Base-by-base conservation (phyloP, 2,113 vertebrate species). In the Siniperca knerii region DNA sequence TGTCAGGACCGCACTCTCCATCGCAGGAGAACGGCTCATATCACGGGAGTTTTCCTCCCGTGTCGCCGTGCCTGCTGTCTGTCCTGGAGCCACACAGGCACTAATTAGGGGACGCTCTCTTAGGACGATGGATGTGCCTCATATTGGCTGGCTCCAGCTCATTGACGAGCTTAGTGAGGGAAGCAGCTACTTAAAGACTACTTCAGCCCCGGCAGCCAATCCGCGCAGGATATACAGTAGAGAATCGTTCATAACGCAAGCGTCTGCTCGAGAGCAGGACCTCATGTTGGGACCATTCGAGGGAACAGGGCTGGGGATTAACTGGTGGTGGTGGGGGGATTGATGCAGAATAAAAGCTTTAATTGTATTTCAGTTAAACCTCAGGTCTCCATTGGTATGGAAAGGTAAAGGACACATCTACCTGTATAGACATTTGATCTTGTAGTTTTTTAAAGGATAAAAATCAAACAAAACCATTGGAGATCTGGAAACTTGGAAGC, bases 21-120 rank as follows among this genome's bases (percentile, higher is more conserved):
- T 15, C 57, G 29, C 69, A 64, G 40, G 29, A 57, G 35, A 48
- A 15, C 76, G 50, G 50, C 74, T 71, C 55, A 2, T 10, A 48
- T 74, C 42, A 52, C 37, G 25, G 68, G 77, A 78, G 35, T 7
- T 50, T 73, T 16, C 46, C 40, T 35, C 61, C 61, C 57, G 58
- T 40, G 64, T 76, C 55, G 48, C 70, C 48, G 48, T 25, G 80
- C 83, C 42, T 82, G 77, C 84, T 62, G 86, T 70, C 72, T 83
- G 84, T 90, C 85, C 89, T 57, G 81, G 60, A 92, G 91, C 89
- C 89, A 88, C 87, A 74, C 88, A 61, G 84, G 73, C 91, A 90
- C 88, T 94, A 92, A 95, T 93, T 93, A 92, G 90, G 81, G 88
- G 85, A 89, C 90, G 90, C 92, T 89, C 92, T 89, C 90, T 89